phyloP scores from a whole-genome alignment of 2,113 vertebrate species.

The Cricetomys ansorgei region DNA sequence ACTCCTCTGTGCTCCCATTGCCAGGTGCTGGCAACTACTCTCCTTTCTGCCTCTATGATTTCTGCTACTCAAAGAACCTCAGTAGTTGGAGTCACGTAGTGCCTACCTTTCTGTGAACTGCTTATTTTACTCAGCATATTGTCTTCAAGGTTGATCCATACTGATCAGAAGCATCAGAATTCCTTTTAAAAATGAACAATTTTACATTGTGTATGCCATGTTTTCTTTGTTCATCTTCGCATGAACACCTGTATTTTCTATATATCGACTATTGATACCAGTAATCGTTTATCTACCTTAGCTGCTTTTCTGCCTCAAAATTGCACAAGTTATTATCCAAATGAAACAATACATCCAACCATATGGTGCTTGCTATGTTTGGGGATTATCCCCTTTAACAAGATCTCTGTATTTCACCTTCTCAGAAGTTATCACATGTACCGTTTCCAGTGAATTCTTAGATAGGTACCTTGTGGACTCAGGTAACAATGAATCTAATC shows the following conservation, averaged over 20 bases:
- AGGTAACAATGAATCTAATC: not conserved
- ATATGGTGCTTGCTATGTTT: not conserved
- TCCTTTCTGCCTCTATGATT: not conserved
- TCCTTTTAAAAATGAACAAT: not conserved
- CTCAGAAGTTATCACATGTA: not conserved
- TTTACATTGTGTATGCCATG: not conserved
- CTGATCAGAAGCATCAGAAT: not conserved
- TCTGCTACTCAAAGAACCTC: not conserved
- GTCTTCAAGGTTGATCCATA: not conserved
- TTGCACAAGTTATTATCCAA: not conserved
- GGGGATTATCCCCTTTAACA: not conserved
- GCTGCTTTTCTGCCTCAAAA: slow-evolving; percentile 8
- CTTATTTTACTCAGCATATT: not conserved
- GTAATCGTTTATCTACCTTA: not conserved
- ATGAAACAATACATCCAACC: not conserved
- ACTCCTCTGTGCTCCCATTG: not conserved
- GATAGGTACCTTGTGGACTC: not conserved
- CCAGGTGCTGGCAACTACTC: not conserved
- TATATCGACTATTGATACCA: not conserved
- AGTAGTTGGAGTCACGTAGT: not conserved
- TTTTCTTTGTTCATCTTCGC: not conserved
- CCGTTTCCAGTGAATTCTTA: not conserved
- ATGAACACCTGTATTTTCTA: not conserved
- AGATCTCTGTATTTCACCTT: not conserved
- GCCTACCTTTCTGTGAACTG: not conserved